These are phyloP conservation scores for Oceanodroma leucorhoa DNA, from an alignment of 2,797 vertebrate species.

Conservation along the genomic window DNA sequence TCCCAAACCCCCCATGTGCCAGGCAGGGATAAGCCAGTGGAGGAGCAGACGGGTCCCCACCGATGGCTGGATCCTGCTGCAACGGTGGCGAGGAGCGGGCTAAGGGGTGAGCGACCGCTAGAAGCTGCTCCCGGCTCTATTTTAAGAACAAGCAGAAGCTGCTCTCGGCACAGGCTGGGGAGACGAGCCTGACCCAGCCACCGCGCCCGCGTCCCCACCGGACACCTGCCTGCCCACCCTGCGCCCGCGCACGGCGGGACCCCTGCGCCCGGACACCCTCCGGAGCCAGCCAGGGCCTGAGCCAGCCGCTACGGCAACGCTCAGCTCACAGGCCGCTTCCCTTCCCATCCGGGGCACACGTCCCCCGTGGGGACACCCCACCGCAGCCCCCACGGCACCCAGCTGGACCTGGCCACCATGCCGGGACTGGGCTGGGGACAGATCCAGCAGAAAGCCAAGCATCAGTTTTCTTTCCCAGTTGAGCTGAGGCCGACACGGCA, in stretches of 20 bases:
- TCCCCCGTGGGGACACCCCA: rapidly evolving
- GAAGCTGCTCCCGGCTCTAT: background rate
- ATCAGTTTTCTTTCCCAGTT: background rate
- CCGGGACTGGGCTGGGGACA: rapidly evolving
- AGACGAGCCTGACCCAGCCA: background rate
- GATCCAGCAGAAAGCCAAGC: background rate
- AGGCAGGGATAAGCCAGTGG: rapidly evolving
- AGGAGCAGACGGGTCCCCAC: rapidly evolving
- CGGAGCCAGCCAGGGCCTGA: background rate
- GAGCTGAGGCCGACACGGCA: rapidly evolving
- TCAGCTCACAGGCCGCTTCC: rapidly evolving
- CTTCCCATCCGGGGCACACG: rapidly evolving
- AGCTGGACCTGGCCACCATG: rapidly evolving
- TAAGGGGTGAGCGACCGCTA: rapidly evolving
- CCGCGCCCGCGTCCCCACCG: rapidly evolving
- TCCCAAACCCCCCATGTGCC: background rate
- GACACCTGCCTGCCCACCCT: background rate
- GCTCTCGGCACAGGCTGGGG: background rate
- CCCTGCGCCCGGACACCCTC: background rate
- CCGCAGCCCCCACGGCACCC: background rate
- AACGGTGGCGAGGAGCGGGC: background rate
- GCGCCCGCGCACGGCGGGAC: rapidly evolving
- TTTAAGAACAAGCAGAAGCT: slow-evolving; percentile 23
- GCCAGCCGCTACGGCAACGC: background rate
- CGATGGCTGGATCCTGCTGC: rapidly evolving